Base-by-base conservation (phyloP, 2,888 invertebrate genomes). In the Ommatoiulus sabulosus region DNA sequence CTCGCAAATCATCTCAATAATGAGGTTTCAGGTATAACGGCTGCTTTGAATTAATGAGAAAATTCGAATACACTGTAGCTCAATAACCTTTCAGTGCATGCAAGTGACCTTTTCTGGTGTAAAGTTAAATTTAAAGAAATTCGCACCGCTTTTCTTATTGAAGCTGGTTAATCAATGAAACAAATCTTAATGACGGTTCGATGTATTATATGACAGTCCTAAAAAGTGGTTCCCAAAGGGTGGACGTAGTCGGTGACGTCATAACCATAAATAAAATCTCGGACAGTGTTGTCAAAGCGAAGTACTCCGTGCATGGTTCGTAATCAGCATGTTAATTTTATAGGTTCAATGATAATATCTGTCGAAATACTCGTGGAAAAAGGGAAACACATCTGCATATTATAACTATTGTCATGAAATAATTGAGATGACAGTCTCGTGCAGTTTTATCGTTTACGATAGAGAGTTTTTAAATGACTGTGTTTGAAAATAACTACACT, bases 181-280 rank as follows among this genome's bases (percentile, higher is more conserved):
- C 72, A 72, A 72, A 72, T 24, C 24, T 72, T 72, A 20, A 63
- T 20, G 63, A 15, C 20, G 20, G 6, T 17, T n/a, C 15, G 7
- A 63, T 63, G 15, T 20, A 12, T 12, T 20, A 10, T 24, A 72
- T n/a, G 72, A 8, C 35, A 7, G 12, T 35, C 35, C n/a, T 3
- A 80, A 80, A 80, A 80, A 43, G 80, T 35, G 15, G 80, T 80
- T 80, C 12, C 72, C 35, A 80, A 80, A 80, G 35, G 35, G 80
- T 80, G 80, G 80, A 80, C 80, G 35, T 80, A 2, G 35, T 35
- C 80, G 35, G 15, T 80, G 80, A 80, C 35, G 35, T 80, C 80
- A 80, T 80, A 35, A 12, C 15, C 35, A 80, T 80, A 80, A 80
- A 72, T 10, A 35, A 12, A 10, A 15, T 80, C 4, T 35, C 24